Evolutionary conservation across 2,888 invertebrate species (phyloP), one percentile per base, ranked within the genome.

Genomic region (Lasioglossum calceatum): DNA sequence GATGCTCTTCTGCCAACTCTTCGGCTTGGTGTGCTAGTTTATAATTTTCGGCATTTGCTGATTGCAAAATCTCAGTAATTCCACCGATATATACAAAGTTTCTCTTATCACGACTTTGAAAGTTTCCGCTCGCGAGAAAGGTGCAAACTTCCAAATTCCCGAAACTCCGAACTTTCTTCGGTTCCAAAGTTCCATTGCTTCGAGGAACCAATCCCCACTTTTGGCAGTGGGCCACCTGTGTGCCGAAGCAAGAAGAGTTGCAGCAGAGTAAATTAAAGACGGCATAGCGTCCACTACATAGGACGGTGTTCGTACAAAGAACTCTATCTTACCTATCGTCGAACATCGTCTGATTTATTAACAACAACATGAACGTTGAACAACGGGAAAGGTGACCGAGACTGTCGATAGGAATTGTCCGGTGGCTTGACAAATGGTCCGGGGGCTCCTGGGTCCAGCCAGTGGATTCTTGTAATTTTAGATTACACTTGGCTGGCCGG

Each of bases 401-500:
- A 73, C 86, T 88, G 90, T 90, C 90, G 89, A 90, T 90, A 86
- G 84, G 84, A 88, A 91, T 89, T 89, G 91, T 87, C 86, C 76
- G 39, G 77, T 19, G 58, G 75, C 67, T 87, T 91, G 92, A 91
- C 87, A 87, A 91, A 91, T 90, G 82, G 88, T 23, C 76, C 32
- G 47, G 79, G 82, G 74, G 47, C 27, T 50, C 54, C 50, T 14
- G 74, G 76, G 39, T 78, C 50, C 84, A 36, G 27, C 71, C 86
- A 82, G 83, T 85, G 90, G 90, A 91, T 91, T 91, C 91, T 91
- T 91, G 91, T 91, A 91, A 91, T 91, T 91, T 91, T 91, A 91
- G 91, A 91, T 91, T 91, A 91, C 92, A 91, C 91, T 91, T 87
- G 82, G 90, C 82, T 85, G 87, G 32, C 74, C 87, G 36, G 79